Percentiles rank a stretch among this genome's conserved stretches.
These are phyloP conservation scores for Myiagra hebetior DNA, from an alignment of 2,113 vertebrate species.

Conservation along the genomic window DNA sequence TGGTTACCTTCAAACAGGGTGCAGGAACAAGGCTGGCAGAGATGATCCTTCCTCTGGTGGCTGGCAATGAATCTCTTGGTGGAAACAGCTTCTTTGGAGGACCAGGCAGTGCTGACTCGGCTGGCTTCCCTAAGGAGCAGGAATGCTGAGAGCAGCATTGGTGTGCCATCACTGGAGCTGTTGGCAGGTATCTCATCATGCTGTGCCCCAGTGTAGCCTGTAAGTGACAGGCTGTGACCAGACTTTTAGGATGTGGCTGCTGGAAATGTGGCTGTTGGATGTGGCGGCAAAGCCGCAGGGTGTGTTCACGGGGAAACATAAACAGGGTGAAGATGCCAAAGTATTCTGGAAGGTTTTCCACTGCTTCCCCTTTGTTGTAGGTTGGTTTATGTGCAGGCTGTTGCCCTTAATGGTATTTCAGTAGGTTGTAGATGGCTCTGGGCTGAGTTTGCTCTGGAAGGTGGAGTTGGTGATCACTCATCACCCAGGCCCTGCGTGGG, in stretches of 20 bases:
- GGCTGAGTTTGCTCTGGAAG: background rate
- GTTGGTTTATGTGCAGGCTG: background rate
- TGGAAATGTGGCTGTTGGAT: background rate
- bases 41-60: background rate
- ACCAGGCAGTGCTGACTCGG: background rate
- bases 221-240: background rate
- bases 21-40: background rate
- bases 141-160: background rate
- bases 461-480: background rate
- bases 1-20: background rate
- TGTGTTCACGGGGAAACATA: background rate
- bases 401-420: background rate
- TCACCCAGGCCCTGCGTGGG: accelerated
- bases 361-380: background rate
- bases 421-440: background rate
- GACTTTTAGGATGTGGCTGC: background rate
- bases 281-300: background rate
- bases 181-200: background rate
- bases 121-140: background rate
- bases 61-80: background rate
- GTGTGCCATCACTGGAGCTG: background rate
- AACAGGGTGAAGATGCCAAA: background rate
- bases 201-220: background rate
- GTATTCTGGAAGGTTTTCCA: background rate
- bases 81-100: background rate